Conservation (phyloP, 2,113 vertebrate genomes). For the Pomatorhinus ruficollis region DNA sequence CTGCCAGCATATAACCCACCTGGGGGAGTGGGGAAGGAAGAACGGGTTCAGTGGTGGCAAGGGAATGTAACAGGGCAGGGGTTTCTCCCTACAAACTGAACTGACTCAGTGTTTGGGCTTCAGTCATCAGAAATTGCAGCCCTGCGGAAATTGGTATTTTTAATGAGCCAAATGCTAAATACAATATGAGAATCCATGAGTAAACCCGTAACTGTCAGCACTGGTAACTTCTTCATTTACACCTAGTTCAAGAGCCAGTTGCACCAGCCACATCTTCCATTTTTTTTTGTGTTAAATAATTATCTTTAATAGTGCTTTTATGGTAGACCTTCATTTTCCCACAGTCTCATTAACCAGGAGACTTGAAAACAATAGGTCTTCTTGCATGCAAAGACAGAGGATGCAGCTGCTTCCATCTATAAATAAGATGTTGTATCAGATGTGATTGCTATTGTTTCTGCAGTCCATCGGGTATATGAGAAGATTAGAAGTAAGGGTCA, state of each 20-base stretch:
- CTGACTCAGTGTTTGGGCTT: background rate
- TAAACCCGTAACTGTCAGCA: background rate
- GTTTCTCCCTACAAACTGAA: background rate
- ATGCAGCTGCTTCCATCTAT: conserved; percentile 62
- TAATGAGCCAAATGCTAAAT: background rate
- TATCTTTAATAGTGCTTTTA: background rate
- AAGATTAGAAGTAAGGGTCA: background rate
- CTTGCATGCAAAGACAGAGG: conserved; percentile 26
- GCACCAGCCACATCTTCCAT: background rate
- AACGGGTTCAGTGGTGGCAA: background rate
- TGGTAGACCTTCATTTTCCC: background rate
- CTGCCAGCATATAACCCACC: background rate
- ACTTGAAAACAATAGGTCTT: conserved; percentile 47
- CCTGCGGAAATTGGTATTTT: background rate
- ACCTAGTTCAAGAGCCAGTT: background rate
- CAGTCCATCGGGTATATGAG: background rate
- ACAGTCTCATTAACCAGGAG: background rate
- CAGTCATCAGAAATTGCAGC: background rate
- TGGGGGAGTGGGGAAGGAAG: fast-evolving
- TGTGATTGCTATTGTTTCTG: conserved; percentile 14
- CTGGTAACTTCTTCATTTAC: background rate
- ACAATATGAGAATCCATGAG: fast-evolving
- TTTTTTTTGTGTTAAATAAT: background rate
- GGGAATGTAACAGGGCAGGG: background rate
- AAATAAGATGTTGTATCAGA: conserved; percentile 11